Evolutionary conservation across 37 sponge, comb jelly and placozoan genomes (phyloP), one percentile per base, ranked within the genome.

Genomic region (Bolinopsis microptera): DNA sequence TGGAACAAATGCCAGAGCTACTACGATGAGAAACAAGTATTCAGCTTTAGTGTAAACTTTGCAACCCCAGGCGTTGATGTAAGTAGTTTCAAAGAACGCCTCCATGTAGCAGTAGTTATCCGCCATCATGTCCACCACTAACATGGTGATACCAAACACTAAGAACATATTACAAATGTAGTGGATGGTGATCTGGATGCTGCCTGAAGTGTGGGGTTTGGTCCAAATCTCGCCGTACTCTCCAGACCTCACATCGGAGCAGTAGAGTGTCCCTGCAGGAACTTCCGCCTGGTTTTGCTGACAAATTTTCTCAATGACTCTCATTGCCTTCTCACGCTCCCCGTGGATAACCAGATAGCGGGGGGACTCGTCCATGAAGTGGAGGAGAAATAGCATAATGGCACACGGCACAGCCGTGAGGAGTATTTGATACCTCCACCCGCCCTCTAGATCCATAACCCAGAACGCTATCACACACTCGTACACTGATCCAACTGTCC

Each of bases 331-430:
- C 13, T 38, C 27, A 21, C 36, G n/a, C 13, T 41, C 24, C 23
- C 24, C 61, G 61, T 86, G 34, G 13, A 86, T 86, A 9, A 86
- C 90, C 36, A 86, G 61, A 23, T 86, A 86, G 26, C 90, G n/a
- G 26, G 90, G 90, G 2, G 90, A 86, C 61, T 86, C 90, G 90
- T 86, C 90, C 61, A 86, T 86, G 90, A 86, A 86, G 61, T 86
- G 61, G 26, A 86, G 41, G 25, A 41, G 3, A 1, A 86, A 24
- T 48, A 86, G 3, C 90, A 86, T 86, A 48, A 86, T 41, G 8
- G 36, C 28, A 27, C 41, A 41, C 5, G 90, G 90, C 61, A 86
- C 5, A 24, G 90, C 90, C 23, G 90, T 86, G 26, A 86, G 27
- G n/a, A 86, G 61, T 5, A 86, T 86, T 30, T 86, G 90, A 5